Evolutionary conservation across 2,113 vertebrate species (phyloP).

Genomic region (Neolamprologus kungweensis): DNA sequence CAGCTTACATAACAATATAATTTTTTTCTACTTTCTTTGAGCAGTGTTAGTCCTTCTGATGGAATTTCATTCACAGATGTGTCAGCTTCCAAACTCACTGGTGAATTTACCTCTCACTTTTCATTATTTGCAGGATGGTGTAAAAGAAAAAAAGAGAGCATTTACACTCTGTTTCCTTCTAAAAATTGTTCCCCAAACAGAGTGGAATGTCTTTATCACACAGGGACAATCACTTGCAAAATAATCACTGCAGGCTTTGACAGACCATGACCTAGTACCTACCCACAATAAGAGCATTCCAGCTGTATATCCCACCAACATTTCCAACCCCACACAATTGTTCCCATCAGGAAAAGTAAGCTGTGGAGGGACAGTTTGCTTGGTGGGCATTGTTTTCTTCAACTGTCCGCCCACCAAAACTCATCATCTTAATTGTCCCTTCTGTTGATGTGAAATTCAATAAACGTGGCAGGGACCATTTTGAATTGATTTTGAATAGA

Average conservation of each 20-base stretch:
- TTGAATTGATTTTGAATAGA: slow-evolving; percentile 56
- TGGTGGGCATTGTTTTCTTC: slow-evolving; percentile 45
- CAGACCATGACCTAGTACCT: not conserved
- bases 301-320: slow-evolving; percentile 8
- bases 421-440: slow-evolving; percentile 65
- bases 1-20: not conserved
- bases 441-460: slow-evolving; percentile 62
- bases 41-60: not conserved
- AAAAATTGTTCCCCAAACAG: not conserved
- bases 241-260: not conserved
- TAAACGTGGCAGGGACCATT: slow-evolving; percentile 49
- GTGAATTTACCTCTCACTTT: not conserved
- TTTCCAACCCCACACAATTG: not conserved
- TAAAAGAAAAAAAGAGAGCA: not conserved
- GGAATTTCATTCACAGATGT: not conserved
- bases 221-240: not conserved
- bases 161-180: not conserved
- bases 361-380: slow-evolving; percentile 6
- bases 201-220: not conserved
- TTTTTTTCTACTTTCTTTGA: not conserved
- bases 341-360: not conserved
- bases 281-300: not conserved
- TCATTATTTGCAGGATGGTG: not conserved
- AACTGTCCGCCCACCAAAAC: slow-evolving; percentile 62
- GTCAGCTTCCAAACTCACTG: not conserved